A percentile compares a stretch with the other conserved stretches of the same genome.
These are phyloP conservation scores for Astropecten irregularis DNA, from an alignment of 53 echinoderm and acorn worm genomes.

Conservation along the genomic window DNA sequence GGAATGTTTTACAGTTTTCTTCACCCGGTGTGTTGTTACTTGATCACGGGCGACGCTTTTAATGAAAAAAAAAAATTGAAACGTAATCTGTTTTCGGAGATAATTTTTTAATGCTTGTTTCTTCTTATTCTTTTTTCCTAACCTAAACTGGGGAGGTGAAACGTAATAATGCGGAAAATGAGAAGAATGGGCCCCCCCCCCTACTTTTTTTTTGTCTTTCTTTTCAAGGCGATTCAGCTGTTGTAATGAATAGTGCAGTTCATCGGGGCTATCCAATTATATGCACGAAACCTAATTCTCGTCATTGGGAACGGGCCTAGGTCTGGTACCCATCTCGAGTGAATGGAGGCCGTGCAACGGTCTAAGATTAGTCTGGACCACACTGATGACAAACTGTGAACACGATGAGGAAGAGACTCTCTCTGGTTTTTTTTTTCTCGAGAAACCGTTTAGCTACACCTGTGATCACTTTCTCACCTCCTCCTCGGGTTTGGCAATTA, in stretches of 20 bases:
- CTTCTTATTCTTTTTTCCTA: neutral
- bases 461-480: too few relatives aligned
- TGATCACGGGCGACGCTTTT: conserved; percentile 12
- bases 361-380: too few relatives aligned
- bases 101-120: conserved; percentile 35
- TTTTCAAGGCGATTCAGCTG: neutral
- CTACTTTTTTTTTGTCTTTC: neutral
- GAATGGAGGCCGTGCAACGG: neutral
- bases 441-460: too few relatives aligned
- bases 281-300: neutral
- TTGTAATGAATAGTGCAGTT: conserved; percentile 1
- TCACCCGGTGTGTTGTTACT: neutral
- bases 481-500: too few relatives aligned
- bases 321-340: conserved; percentile 3
- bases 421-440: too few relatives aligned
- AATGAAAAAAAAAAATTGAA: conserved; percentile 45
- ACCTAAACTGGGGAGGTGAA: neutral
- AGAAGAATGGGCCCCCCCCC: conserved; percentile 1
- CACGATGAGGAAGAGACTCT: too few relatives aligned
- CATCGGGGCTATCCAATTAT: conserved; percentile 23
- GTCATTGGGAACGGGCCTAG: neutral
- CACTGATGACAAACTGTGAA: too few relatives aligned
- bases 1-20: neutral
- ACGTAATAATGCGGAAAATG: conserved; percentile 10
- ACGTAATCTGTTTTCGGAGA: conserved; percentile 11